Conservation (phyloP, 2,888 invertebrate genomes). For the Caenorhabditis plicata region DNA sequence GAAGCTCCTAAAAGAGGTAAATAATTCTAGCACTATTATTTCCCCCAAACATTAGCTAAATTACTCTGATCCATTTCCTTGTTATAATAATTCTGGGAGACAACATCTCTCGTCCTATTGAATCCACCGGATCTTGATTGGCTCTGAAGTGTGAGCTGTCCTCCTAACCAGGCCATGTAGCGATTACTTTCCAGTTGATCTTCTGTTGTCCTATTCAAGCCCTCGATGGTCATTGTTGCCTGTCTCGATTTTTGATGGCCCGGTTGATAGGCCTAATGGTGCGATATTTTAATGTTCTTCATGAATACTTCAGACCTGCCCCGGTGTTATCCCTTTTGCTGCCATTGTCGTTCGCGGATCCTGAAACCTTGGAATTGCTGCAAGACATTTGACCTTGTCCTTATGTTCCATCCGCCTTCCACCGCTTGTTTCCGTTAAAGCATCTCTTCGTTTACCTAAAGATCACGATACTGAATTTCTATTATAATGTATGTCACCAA, state of each 20-base stretch:
- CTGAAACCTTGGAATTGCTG: slow-evolving; percentile 50
- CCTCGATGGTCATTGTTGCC: slow-evolving; percentile 49
- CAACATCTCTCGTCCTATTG: slow-evolving; percentile 53
- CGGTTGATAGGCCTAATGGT: slow-evolving; percentile 24
- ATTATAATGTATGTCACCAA: slow-evolving; percentile 27
- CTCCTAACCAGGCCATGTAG: slow-evolving; percentile 60
- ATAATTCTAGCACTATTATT: slow-evolving; percentile 1
- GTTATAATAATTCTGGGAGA: slow-evolving; percentile 51
- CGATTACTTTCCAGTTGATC: slow-evolving; percentile 55
- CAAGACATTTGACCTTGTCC: slow-evolving; percentile 42
- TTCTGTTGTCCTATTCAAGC: slow-evolving; percentile 41
- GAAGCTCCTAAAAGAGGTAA: slow-evolving; percentile 2
- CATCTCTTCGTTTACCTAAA: slow-evolving; percentile 44
- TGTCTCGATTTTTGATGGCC: slow-evolving; percentile 36
- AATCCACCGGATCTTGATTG: slow-evolving; percentile 59
- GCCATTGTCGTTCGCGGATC: slow-evolving; percentile 33
- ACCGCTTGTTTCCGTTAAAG: slow-evolving; percentile 37
- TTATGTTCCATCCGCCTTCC: slow-evolving; percentile 45
- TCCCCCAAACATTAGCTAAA: no score
- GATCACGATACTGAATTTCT: not conserved
- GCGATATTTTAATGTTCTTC: not conserved
- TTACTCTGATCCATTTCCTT: slow-evolving; percentile 18
- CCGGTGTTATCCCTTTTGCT: slow-evolving; percentile 8
- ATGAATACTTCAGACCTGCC: not conserved
- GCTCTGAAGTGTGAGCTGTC: slow-evolving; percentile 55